Percentiles rank a stretch among this genome's conserved stretches.
phyloP scores from a whole-genome alignment of 2,113 vertebrate species.

The Nematolebias whitei region DNA sequence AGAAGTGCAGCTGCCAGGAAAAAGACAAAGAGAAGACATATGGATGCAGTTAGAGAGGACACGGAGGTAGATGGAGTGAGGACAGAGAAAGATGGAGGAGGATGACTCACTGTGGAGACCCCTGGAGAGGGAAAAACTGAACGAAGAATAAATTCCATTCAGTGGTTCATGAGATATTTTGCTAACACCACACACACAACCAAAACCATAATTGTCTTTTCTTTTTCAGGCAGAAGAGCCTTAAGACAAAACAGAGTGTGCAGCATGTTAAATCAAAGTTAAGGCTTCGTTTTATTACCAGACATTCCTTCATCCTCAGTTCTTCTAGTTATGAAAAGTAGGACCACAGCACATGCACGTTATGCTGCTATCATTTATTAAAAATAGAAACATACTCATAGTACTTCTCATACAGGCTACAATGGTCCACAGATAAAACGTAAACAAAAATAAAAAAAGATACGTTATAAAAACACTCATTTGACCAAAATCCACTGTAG shows the following conservation, averaged over 20 bases:
- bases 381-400: slow-evolving; percentile 81
- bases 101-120: no score
- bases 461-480: slow-evolving; percentile 75
- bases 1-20: no score
- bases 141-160: no score
- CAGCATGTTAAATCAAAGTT: neutral
- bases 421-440: slow-evolving; percentile 75
- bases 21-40: no score
- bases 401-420: slow-evolving; percentile 78
- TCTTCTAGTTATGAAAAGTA: slow-evolving; percentile 48
- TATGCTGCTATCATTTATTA: slow-evolving; percentile 78
- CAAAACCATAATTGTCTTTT: no score
- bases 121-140: no score
- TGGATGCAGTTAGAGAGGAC: no score
- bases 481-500: slow-evolving; percentile 77
- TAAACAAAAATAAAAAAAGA: slow-evolving; percentile 55
- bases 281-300: neutral
- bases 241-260: neutral
- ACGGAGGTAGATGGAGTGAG: no score
- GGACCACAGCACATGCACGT: slow-evolving; percentile 49
- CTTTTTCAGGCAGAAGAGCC: no score
- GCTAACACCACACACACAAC: no score
- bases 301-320: neutral
- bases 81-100: no score
- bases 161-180: no score